Conservation (phyloP, 1,140 invertebrate species). For the Dryas iulia region DNA sequence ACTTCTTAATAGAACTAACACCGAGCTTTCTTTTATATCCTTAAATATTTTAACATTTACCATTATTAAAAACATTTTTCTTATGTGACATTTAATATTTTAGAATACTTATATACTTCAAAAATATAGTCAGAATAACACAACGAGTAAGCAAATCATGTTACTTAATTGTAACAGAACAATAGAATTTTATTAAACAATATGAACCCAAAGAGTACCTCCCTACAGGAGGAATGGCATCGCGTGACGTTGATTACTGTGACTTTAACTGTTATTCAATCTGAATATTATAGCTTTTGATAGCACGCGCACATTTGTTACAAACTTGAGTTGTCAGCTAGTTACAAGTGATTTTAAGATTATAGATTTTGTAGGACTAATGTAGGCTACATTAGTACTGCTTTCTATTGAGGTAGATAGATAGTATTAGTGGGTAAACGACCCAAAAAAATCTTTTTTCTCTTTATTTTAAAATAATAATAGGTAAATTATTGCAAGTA, state of each 20-base stretch:
- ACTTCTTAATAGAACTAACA: too few relatives aligned
- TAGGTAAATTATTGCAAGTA: too few relatives aligned
- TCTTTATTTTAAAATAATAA: too few relatives aligned
- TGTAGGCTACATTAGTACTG: too few relatives aligned
- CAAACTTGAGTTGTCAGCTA: not conserved
- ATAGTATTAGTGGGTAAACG: too few relatives aligned
- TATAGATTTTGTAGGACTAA: too few relatives aligned
- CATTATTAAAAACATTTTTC: too few relatives aligned
- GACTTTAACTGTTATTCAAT: not conserved
- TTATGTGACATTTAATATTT: too few relatives aligned
- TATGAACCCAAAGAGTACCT: not conserved
- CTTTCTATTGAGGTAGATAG: too few relatives aligned
- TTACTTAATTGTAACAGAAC: not conserved
- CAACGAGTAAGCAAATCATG: not conserved
- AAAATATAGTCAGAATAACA: not conserved
- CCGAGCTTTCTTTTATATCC: too few relatives aligned
- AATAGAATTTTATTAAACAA: not conserved
- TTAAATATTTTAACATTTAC: too few relatives aligned
- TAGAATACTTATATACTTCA: not conserved
- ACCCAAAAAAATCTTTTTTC: too few relatives aligned
- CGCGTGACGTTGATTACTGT: conserved; percentile 1
- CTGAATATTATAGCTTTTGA: not conserved
- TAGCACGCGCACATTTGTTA: not conserved
- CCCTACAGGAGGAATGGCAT: not conserved
- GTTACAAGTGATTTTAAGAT: not conserved